Percentiles rank a stretch among this genome's conserved stretches.
These are phyloP conservation scores for Orbicella faveolata DNA, from an alignment of 64 coral and sea anemone genomes.

Conservation along the genomic window DNA sequence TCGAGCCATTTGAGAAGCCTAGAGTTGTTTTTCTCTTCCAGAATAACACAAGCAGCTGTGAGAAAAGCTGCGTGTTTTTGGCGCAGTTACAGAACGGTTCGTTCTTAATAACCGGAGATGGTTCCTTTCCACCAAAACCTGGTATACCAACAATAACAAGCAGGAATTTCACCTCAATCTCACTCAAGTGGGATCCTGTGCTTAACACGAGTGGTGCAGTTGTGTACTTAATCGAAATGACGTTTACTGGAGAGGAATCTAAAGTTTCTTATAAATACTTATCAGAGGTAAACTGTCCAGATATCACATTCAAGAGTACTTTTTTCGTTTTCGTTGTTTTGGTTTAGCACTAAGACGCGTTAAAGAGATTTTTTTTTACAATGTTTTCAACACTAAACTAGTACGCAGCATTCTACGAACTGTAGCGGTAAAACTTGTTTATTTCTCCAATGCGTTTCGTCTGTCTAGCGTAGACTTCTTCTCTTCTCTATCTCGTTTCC, in stretches of 20 bases:
- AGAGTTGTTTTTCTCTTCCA: background rate
- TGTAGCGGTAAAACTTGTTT: too few species aligned
- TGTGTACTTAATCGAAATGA: slow-evolving; percentile 45
- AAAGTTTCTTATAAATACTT: background rate
- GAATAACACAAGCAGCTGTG: background rate
- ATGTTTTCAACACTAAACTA: too few species aligned
- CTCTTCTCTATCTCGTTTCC: too few species aligned
- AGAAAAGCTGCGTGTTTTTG: slow-evolving; percentile 32
- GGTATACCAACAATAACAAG: background rate
- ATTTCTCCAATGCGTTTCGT: too few species aligned
- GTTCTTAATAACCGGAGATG: slow-evolving; percentile 19
- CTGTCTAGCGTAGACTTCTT: background rate
- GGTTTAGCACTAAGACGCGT: too few species aligned
- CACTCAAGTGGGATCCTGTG: slow-evolving; percentile 21
- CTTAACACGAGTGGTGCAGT: slow-evolving; percentile 1
- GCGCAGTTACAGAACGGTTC: background rate
- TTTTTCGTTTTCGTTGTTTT: too few species aligned
- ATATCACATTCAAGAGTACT: too few species aligned
- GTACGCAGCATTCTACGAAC: too few species aligned
- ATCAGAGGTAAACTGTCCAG: slow-evolving; percentile 1
- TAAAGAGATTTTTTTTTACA: too few species aligned
- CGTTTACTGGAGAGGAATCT: background rate
- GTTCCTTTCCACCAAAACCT: background rate
- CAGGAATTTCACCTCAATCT: slow-evolving; percentile 19
- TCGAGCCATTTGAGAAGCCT: too few species aligned